Percentiles rank a stretch among this genome's conserved stretches.
phyloP scores from a whole-genome alignment of 2,797 vertebrate genomes.

The Spinibarbus caldwelli region DNA sequence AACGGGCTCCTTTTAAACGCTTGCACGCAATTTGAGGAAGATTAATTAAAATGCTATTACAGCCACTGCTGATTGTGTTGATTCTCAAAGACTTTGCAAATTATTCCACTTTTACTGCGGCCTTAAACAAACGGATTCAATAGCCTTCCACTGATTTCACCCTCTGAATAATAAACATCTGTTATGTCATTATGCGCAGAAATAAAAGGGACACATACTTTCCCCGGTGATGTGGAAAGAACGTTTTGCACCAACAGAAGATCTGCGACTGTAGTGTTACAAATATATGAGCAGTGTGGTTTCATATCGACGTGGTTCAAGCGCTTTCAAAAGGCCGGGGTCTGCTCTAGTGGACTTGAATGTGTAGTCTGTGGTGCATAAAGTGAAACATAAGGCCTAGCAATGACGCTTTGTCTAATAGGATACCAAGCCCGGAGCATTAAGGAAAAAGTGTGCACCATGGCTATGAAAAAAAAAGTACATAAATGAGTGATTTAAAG shows the following conservation, averaged over 20 bases:
- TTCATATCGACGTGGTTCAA: slow-evolving; percentile 72
- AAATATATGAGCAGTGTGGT: slow-evolving; percentile 73
- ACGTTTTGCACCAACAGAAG: slow-evolving; percentile 76
- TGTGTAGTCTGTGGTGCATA: slow-evolving; percentile 79
- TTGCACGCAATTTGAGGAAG: slow-evolving; percentile 74
- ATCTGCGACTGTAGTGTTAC: slow-evolving; percentile 72
- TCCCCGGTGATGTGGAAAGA: slow-evolving; percentile 68
- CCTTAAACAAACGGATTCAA: slow-evolving; percentile 75
- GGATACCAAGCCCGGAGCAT: slow-evolving; percentile 71
- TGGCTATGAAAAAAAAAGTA: slow-evolving; percentile 60
- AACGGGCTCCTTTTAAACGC: slow-evolving; percentile 67
- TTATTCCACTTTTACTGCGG: slow-evolving; percentile 66
- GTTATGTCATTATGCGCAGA: slow-evolving; percentile 77
- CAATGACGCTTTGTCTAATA: slow-evolving; percentile 72
- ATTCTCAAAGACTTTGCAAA: slow-evolving; percentile 73
- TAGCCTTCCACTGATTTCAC: slow-evolving; percentile 74
- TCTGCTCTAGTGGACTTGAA: slow-evolving; percentile 81
- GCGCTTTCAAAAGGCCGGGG: slow-evolving; percentile 75
- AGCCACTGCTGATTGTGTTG: slow-evolving; percentile 68
- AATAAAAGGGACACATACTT: slow-evolving; percentile 73
- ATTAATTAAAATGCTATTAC: slow-evolving; percentile 79
- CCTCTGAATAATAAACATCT: slow-evolving; percentile 76
- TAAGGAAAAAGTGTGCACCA: slow-evolving; percentile 33
- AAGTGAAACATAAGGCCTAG: slow-evolving; percentile 77
- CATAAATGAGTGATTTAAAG: slow-evolving; percentile 49